Evolutionary conservation across 1,140 invertebrate genomes (phyloP).

Genomic region (Augochlora pura): DNA sequence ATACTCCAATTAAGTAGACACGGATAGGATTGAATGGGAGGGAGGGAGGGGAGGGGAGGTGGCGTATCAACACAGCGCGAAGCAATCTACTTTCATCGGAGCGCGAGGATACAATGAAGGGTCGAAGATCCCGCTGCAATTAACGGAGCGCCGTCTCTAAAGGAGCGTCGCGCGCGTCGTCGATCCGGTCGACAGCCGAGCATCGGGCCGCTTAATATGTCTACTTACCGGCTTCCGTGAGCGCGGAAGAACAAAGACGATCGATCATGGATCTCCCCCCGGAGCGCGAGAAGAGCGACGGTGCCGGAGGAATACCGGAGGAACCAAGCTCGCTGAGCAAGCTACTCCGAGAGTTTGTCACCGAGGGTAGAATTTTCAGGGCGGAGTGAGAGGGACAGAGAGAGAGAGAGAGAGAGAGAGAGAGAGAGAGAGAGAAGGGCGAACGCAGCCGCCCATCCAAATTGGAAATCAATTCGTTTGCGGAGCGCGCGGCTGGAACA

Average conservation of each 20-base stretch:
- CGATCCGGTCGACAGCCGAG: constrained; percentile 13
- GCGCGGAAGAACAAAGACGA: constrained; percentile 14
- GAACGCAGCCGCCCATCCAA: background rate
- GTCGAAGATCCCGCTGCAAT: constrained; percentile 20
- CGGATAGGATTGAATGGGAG: too few species aligned
- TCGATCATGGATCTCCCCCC: constrained; percentile 43
- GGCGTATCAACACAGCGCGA: too few species aligned
- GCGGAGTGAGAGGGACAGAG: too few species aligned
- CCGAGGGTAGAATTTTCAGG: background rate
- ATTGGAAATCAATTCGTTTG: constrained; percentile 33
- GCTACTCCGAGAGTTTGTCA: constrained; percentile 5
- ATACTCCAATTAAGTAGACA: too few species aligned
- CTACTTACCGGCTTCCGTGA: constrained; percentile 37
- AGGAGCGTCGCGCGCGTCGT: background rate
- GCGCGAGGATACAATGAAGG: too few species aligned
- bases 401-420: too few species aligned
- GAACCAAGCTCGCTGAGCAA: background rate
- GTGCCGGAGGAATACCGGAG: too few species aligned
- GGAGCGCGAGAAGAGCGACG: too few species aligned
- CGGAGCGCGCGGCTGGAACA: background rate
- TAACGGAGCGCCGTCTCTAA: constrained; percentile 14
- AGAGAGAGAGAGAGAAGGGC: too few species aligned
- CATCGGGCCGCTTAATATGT: constrained; percentile 46
- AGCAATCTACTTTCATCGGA: too few species aligned
- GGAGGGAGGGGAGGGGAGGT: too few species aligned